Conservation (phyloP, 2,113 vertebrate genomes). For the Mixornis gularis region DNA sequence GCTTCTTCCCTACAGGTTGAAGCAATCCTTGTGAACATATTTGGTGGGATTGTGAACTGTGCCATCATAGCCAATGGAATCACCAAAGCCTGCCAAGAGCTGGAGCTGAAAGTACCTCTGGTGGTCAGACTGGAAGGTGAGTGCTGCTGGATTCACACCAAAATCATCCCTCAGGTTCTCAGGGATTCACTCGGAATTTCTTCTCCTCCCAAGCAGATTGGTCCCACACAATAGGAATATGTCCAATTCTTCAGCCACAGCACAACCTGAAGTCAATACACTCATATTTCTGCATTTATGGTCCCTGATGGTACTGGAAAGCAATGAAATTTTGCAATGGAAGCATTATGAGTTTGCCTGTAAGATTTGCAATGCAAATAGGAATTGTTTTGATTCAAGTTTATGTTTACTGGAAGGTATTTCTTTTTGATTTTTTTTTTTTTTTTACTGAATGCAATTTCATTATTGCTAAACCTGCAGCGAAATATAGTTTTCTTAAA, state of each 20-base stretch:
- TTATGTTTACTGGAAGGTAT: neutral
- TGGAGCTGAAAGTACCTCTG: conserved; percentile 91
- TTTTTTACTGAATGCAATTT: neutral
- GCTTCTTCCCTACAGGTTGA: conserved; percentile 79
- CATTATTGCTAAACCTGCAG: neutral
- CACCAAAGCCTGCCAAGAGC: conserved; percentile 91
- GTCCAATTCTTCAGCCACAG: neutral
- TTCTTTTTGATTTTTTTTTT: neutral
- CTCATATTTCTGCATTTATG: neutral
- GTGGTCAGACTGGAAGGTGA: conserved; percentile 96
- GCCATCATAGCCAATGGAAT: conserved; percentile 97
- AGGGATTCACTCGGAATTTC: neutral
- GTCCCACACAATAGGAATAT: neutral
- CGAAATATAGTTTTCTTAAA: neutral
- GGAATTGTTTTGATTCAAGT: neutral
- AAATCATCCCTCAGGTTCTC: neutral
- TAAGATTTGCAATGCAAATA: conserved; percentile 37
- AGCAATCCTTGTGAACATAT: conserved; percentile 97
- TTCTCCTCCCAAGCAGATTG: neutral
- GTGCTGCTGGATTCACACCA: neutral
- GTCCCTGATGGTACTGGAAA: neutral
- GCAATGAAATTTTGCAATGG: neutral
- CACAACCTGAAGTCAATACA: neutral
- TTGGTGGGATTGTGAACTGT: conserved; percentile 97
- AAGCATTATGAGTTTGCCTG: neutral